Base-by-base conservation (phyloP, 2,113 vertebrate genomes). In the Lagopus muta region DNA sequence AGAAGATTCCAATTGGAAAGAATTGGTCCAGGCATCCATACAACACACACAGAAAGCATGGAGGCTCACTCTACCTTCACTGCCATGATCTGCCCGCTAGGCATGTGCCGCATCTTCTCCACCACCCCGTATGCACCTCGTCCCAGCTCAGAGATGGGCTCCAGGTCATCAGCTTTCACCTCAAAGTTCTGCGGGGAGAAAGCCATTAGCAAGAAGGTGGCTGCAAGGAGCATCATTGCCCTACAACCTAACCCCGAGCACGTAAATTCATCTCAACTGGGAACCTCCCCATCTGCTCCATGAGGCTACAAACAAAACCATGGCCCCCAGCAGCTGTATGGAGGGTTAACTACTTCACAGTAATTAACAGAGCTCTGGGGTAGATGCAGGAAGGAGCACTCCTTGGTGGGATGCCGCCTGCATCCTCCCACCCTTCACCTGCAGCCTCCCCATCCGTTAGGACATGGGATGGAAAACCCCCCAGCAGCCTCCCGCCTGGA, bases 161-260 rank as follows among this genome's bases (percentile, higher is more conserved):
- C 99, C 98, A 99, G 97, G 97, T 99, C 99, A 98, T 99, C 99
- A 0, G 99, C 99, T 95, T 99, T 99, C 96, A 99, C 98, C 96
- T 99, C 99, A 95, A 99, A 99, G 97, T 99, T 99, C 99, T 99
- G 95, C 5, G 2, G 47, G 61, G n/a, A 58, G 64, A 86, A 61
- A 34, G 64, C 69, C 48, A 13, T 18, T 81, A 81, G 72, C 2
- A 2, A 18, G 1, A 75, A 22, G 34, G 42, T 7, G 20, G 32
- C 5, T 0, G 76, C 22, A 17, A 66, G 38, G 27, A 54, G 38
- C 3, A 1, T 22, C 74, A n/a, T 0, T 3, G 0, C 32, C 57
- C 55, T 11, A 2, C 15, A 16, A 8, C 1, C 8, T 5, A 45
- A 50, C 20, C 20, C 61, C 10, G 10, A 30, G 72, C 55, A 66